Base-by-base conservation (phyloP, 2,113 vertebrate species). In the Lutjanus erythropterus region DNA sequence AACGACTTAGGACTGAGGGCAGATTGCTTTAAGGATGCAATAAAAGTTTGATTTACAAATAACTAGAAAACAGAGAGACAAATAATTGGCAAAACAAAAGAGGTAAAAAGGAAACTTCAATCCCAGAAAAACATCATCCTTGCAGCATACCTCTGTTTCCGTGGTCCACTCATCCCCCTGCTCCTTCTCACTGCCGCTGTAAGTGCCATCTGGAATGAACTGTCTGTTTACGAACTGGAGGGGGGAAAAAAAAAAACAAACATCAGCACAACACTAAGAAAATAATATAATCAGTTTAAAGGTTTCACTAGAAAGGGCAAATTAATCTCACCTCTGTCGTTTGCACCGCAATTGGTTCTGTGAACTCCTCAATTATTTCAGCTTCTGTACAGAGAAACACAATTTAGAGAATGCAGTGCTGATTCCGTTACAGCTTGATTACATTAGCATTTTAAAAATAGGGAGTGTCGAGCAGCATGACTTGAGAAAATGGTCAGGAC, bases 191-290 rank as follows among this genome's bases (percentile, higher is more conserved):
- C 95, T 95, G 91, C 94, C 93, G 94, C 93, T 97, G 95, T 97
- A 98, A 85, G 97, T 95, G 91, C 95, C 89, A 88, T 98, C 97
- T 94, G 96, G 95, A 97, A 99, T 98, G 95, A 99, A 99, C 94
- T 99, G 98, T 95, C 97, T 97, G 95, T 99, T 99, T 94, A 99
- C 96, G 95, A 99, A 99, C 97, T 99, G 94, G 76, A 96, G 81
- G 94, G 91, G 86, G 65, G 86, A 16, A 53, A 53, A 53, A 94
- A 62, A 15, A 52, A 39, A 65, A 2, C 2, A 44, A 35, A 47
- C 4, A 68, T 80, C 46, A 83, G 37, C 33, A 46, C 25, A 69
- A 10, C 27, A 7, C 18, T 21, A 14, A 41, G 37, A 42, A 74
- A 46, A 31, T 2, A 76, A 29, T 11, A 58, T 8, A 9, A 61